Conservation (phyloP, 2,888 invertebrate genomes). For the Philonicus albiceps region DNA sequence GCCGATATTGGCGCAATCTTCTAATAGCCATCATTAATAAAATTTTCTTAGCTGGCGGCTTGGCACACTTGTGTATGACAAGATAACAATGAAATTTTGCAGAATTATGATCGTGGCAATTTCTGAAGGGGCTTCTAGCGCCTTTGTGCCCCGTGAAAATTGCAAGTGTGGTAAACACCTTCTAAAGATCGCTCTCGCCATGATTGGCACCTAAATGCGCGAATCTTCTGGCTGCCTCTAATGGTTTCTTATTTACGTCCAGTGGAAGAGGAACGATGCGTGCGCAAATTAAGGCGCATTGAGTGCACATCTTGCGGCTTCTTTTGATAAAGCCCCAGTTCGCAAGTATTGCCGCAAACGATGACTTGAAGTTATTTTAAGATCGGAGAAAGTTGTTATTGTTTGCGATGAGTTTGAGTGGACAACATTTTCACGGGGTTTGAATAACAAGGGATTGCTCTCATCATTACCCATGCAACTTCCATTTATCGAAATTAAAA, state of each 20-base stretch:
- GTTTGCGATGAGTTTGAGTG: neutral
- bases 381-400: neutral
- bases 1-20: neutral
- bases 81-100: neutral
- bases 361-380: neutral
- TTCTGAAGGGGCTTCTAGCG: neutral
- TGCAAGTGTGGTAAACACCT: neutral
- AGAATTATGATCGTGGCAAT: neutral
- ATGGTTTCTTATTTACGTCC: neutral
- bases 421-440: neutral
- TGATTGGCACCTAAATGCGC: neutral
- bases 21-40: neutral
- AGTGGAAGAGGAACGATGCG: neutral
- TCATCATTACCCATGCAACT: neutral
- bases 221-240: neutral
- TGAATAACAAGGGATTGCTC: neutral
- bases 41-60: neutral
- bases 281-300: neutral
- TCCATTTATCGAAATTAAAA: neutral
- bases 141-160: neutral
- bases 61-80: neutral
- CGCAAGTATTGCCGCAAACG: neutral
- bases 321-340: neutral
- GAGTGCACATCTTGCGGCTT: neutral
- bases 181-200: neutral